These are phyloP conservation scores for Corythoichthys haematopterus DNA, from an alignment of 2,113 vertebrate genomes.

Conservation along the genomic window DNA sequence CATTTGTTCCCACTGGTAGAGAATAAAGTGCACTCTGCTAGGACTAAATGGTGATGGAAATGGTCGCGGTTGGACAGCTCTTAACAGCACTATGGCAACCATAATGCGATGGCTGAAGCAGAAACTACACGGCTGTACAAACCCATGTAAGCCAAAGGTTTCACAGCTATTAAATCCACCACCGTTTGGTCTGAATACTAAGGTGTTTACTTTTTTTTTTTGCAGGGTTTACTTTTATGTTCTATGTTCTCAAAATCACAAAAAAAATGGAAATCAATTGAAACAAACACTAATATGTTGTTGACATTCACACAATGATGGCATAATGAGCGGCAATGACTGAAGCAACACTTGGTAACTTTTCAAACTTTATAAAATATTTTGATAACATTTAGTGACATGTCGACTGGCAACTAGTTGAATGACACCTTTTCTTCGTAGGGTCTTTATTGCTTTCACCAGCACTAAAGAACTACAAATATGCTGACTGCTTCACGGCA, in stretches of 20 bases:
- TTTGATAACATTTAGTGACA: no score
- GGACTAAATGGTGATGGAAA: constrained; percentile 14
- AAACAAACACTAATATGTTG: no score
- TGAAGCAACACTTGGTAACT: no score
- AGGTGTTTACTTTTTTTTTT: neutral
- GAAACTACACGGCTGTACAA: constrained; percentile 2
- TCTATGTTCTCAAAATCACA: no score
- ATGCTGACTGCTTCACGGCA: no score
- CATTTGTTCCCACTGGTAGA: constrained; percentile 19
- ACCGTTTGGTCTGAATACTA: neutral
- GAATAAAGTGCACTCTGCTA: constrained; percentile 39
- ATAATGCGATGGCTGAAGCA: constrained; percentile 1
- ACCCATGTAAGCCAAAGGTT: constrained; percentile 9
- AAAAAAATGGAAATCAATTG: no score
- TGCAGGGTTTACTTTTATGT: neutral
- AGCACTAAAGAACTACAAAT: no score
- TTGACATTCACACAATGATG: neutral
- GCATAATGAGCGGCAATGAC: no score
- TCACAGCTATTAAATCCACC: constrained; percentile 4
- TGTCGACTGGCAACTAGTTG: no score
- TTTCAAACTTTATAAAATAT: no score
- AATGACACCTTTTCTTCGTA: no score
- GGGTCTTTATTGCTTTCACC: no score
- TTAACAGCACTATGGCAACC: constrained; percentile 41
- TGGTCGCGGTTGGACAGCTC: constrained; percentile 45